phyloP scores from a whole-genome alignment of 1,140 invertebrate genomes.

The Cyclargus thomasi region DNA sequence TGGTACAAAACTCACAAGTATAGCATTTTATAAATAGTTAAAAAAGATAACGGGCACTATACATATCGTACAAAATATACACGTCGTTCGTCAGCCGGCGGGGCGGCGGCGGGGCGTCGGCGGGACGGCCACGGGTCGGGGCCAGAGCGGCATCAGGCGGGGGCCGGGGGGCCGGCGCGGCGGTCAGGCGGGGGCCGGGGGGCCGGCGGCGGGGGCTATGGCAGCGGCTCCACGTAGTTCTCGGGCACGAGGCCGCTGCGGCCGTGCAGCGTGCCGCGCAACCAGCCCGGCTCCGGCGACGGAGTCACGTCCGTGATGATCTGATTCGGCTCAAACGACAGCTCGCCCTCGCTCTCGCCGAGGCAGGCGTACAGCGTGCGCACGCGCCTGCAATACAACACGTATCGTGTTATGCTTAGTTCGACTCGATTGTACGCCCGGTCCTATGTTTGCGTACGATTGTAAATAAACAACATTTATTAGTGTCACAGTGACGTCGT shows the following conservation, averaged over 20 bases:
- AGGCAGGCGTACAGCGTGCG: slow-evolving; percentile 96
- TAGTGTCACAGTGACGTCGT: too few species aligned
- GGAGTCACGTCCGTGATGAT: slow-evolving; percentile 95
- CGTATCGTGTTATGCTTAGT: too few species aligned
- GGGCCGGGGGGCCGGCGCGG: slow-evolving; percentile 7
- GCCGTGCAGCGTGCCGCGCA: slow-evolving; percentile 95
- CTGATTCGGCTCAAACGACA: slow-evolving; percentile 98
- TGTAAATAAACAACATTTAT: too few species aligned
- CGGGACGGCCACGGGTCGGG: slow-evolving; percentile 3
- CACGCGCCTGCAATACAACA: slow-evolving; percentile 79
- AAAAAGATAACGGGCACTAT: slow-evolving; percentile 70
- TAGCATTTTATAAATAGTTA: slow-evolving; percentile 67
- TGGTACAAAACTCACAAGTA: slow-evolving; percentile 69
- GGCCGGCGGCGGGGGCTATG: slow-evolving; percentile 38
- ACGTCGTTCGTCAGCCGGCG: slow-evolving; percentile 50
- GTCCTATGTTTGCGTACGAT: too few species aligned
- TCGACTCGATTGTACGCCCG: too few species aligned
- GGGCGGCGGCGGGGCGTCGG: neutral
- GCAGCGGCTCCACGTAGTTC: slow-evolving; percentile 95
- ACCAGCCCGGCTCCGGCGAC: slow-evolving; percentile 96
- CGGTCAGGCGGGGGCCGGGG: neutral
- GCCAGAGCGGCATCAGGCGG: slow-evolving; percentile 11
- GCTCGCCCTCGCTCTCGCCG: slow-evolving; percentile 96
- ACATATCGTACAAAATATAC: slow-evolving; percentile 65
- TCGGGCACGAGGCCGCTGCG: slow-evolving; percentile 95